Percentiles rank a stretch among this genome's conserved stretches.
Conservation (phyloP, 1,140 invertebrate species). For the Papilio aristodemus region DNA sequence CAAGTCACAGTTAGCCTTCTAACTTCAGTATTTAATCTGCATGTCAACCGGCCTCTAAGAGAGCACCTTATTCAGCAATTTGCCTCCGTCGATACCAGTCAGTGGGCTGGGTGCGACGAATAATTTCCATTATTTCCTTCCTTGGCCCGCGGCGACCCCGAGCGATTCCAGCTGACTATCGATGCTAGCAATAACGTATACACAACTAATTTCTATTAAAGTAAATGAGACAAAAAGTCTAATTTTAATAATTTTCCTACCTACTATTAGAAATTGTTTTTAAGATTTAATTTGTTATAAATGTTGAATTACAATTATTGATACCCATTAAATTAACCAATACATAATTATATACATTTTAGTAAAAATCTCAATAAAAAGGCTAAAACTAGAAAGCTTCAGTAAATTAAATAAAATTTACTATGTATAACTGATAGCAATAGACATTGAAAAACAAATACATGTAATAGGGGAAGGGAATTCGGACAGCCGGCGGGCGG, state of each 20-base stretch:
- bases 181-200: conserved; percentile 41
- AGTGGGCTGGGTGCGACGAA: conserved; percentile 50
- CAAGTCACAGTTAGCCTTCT: no score
- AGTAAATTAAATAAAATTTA: no score
- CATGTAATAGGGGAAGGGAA: conserved; percentile 42
- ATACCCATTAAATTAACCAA: no score
- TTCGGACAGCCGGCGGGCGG: conserved; percentile 58
- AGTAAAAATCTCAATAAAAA: no score
- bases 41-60: neutral
- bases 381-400: no score
- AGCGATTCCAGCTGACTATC: conserved; percentile 52
- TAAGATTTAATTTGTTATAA: no score
- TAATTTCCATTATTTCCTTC: conserved; percentile 67
- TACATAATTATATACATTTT: no score
- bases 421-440: no score
- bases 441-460: conserved; percentile 39
- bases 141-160: conserved; percentile 44
- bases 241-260: neutral
- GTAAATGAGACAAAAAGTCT: neutral
- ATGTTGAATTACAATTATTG: no score
- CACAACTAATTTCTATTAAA: conserved; percentile 14
- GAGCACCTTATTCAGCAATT: conserved; percentile 65
- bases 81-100: conserved; percentile 62
- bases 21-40: conserved; percentile 7
- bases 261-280: neutral